Conservation (phyloP, 1,140 invertebrate species). For the Drosophila melanogaster region Release_6_plus_ISO1_MT NT_033777.3:31931001-31931500, state of each 20-base stretch:
- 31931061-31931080: slow-evolving; percentile 81
- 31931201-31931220: slow-evolving; percentile 16
- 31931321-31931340: neutral
- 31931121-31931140: slow-evolving; percentile 3
- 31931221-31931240: neutral
- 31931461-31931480: slow-evolving; percentile 2
- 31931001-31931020: slow-evolving; percentile 17
- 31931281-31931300: neutral
- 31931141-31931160: neutral
- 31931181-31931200: slow-evolving; percentile 44
- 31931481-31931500: slow-evolving; percentile 5
- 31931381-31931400: slow-evolving; percentile 8
- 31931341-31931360: neutral
- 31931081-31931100: slow-evolving; percentile 29
- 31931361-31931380: neutral
- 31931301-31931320: neutral
- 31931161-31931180: slow-evolving; percentile 18
- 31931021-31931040: slow-evolving; percentile 72
- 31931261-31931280: neutral
- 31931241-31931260: neutral
- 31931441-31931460: neutral
- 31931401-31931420: neutral
- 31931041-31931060: slow-evolving; percentile 70
- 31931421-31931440: slow-evolving; percentile 28
- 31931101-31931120: slow-evolving; percentile 29